Evolutionary conservation across 2,113 vertebrate genomes (phyloP).

Genomic region (Sphyrna mokarran): DNA sequence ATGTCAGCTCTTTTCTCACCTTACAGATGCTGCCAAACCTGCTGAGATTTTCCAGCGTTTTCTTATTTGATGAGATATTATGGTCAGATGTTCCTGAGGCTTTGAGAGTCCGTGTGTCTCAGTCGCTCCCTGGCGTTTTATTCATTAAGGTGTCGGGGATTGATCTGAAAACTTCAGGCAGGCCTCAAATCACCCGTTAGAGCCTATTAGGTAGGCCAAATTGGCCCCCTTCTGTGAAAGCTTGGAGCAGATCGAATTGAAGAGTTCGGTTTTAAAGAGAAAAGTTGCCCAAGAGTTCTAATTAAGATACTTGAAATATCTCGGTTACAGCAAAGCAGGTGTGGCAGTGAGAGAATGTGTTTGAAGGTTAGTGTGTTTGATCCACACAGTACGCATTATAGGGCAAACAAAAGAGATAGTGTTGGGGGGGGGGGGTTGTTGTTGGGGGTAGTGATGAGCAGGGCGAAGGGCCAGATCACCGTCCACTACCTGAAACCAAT

Average conservation of each 20-base stretch:
- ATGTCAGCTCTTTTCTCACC: too few relatives aligned
- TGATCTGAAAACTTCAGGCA: background rate
- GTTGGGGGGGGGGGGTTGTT: background rate
- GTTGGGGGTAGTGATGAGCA: too few relatives aligned
- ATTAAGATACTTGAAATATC: conserved; percentile 15
- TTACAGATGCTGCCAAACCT: too few relatives aligned
- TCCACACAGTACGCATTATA: background rate
- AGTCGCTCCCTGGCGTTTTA: background rate
- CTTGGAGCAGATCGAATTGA: background rate
- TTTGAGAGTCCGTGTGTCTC: background rate
- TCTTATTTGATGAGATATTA: too few relatives aligned
- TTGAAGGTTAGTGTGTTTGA: conserved; percentile 1
- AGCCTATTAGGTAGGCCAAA: too few relatives aligned
- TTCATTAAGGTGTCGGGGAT: background rate
- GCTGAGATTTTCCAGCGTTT: too few relatives aligned
- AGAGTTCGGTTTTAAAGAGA: background rate
- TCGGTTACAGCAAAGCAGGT: background rate
- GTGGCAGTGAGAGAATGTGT: background rate
- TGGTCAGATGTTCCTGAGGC: background rate
- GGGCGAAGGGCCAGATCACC: background rate
- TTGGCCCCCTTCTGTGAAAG: background rate
- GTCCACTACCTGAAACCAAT: background rate
- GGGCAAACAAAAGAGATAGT: background rate
- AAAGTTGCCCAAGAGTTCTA: background rate
- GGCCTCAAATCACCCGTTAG: background rate